These are phyloP conservation scores for Atlantisia rogersi DNA, from an alignment of 2,113 vertebrate species.

Conservation along the genomic window DNA sequence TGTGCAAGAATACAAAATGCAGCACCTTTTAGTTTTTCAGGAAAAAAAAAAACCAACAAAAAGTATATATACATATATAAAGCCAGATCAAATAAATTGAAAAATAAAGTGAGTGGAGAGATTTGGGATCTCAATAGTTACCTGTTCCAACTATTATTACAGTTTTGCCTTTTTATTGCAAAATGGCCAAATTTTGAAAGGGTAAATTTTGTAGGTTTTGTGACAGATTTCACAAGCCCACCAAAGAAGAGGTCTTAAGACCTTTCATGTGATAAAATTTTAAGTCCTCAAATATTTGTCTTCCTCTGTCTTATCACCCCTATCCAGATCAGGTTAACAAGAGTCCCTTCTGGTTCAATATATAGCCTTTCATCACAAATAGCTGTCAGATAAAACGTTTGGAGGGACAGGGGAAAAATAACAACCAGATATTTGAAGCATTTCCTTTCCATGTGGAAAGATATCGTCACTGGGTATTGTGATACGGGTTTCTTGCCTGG, in stretches of 20 bases:
- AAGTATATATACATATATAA: not conserved
- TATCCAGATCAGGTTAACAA: not conserved
- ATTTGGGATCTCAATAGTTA: not conserved
- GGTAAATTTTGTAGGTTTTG: not conserved
- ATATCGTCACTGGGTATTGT: not conserved
- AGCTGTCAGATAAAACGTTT: not conserved
- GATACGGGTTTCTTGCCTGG: not conserved
- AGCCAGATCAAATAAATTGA: not conserved
- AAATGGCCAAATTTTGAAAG: not conserved
- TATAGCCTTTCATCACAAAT: not conserved
- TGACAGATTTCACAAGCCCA: not conserved
- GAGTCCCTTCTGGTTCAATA: not conserved
- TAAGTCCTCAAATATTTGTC: not conserved
- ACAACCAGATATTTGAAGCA: not conserved
- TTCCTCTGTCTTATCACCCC: not conserved
- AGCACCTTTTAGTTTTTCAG: not conserved
- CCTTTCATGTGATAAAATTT: not conserved
- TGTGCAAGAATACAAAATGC: not conserved
- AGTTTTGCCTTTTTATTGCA: not conserved
- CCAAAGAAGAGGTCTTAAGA: not conserved
- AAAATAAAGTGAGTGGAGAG: not conserved
- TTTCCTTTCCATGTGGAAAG: not conserved
- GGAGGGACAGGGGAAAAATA: not conserved
- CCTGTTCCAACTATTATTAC: not conserved
- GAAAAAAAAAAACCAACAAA: not conserved